Evolutionary conservation across 2,113 vertebrate genomes (phyloP).

Genomic region (Eclectus roratus): DNA sequence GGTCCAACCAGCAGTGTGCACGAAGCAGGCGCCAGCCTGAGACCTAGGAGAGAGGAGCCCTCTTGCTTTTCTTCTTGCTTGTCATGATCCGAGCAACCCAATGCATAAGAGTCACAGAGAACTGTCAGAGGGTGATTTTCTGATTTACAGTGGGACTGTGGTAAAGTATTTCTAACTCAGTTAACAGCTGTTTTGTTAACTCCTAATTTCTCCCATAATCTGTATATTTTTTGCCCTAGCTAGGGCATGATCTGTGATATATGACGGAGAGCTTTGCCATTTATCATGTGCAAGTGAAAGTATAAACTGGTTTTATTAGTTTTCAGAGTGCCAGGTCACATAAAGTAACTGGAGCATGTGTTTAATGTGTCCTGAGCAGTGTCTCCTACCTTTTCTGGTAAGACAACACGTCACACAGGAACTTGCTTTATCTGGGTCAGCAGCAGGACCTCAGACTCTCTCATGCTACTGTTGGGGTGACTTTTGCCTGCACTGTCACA

Average conservation of each 20-base stretch:
- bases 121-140: background rate
- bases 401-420: background rate
- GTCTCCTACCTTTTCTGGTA: background rate
- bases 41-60: background rate
- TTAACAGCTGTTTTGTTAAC: conserved; percentile 75
- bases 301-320: conserved; percentile 61
- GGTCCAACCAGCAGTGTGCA: background rate
- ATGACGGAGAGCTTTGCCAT: conserved; percentile 61
- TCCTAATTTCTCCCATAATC: conserved; percentile 71
- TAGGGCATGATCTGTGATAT: conserved; percentile 51
- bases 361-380: background rate
- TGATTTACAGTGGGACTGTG: conserved; percentile 71
- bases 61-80: background rate
- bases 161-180: conserved; percentile 61
- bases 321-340: conserved; percentile 50
- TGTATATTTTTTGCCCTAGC: conserved; percentile 64
- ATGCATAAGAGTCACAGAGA: background rate
- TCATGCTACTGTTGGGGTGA: background rate
- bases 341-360: conserved; percentile 35
- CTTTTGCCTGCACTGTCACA: background rate
- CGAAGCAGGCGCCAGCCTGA: background rate
- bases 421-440: background rate
- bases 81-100: background rate
- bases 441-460: background rate
- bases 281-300: conserved; percentile 68